Percentiles rank a stretch among this genome's conserved stretches.
These are phyloP conservation scores for Amphiura filiformis DNA, from an alignment of 35 echinoderm and acorn worm species.

Conservation along the genomic window DNA sequence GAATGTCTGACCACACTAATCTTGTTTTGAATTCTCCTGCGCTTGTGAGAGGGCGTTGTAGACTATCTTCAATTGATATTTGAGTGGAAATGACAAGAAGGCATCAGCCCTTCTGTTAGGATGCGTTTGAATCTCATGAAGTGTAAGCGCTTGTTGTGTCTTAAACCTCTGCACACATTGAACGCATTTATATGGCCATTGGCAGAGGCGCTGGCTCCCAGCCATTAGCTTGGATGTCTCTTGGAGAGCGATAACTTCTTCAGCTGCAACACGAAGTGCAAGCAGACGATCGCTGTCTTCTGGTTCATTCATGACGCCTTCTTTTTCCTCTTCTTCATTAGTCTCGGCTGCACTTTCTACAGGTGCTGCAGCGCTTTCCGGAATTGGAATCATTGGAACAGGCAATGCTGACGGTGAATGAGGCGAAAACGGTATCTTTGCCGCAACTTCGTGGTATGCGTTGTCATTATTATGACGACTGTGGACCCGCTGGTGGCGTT, in stretches of 20 bases:
- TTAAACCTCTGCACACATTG: background rate
- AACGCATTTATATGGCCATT: conserved; percentile 20
- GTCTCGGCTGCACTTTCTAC: background rate
- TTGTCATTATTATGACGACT: background rate
- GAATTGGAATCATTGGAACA: background rate
- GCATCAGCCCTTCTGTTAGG: background rate
- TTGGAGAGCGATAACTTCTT: background rate
- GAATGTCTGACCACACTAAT: too few relatives aligned
- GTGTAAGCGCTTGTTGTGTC: conserved; percentile 6
- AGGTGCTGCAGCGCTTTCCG: background rate
- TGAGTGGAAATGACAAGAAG: conserved; percentile 5
- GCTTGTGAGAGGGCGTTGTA: background rate
- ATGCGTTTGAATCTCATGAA: conserved; percentile 8
- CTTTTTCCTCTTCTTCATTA: background rate
- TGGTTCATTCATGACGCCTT: background rate
- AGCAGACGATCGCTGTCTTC: background rate
- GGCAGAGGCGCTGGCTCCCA: conserved; percentile 6
- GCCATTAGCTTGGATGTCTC: background rate
- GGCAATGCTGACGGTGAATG: background rate
- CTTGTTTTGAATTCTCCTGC: background rate
- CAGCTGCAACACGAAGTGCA: background rate
- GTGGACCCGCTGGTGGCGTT: conserved; percentile 75
- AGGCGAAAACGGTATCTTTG: background rate
- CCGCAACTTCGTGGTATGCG: background rate
- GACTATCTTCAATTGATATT: background rate